These are phyloP conservation scores for Cyprinodon variegatus DNA, from an alignment of 2,113 vertebrate species.

Conservation along the genomic window DNA sequence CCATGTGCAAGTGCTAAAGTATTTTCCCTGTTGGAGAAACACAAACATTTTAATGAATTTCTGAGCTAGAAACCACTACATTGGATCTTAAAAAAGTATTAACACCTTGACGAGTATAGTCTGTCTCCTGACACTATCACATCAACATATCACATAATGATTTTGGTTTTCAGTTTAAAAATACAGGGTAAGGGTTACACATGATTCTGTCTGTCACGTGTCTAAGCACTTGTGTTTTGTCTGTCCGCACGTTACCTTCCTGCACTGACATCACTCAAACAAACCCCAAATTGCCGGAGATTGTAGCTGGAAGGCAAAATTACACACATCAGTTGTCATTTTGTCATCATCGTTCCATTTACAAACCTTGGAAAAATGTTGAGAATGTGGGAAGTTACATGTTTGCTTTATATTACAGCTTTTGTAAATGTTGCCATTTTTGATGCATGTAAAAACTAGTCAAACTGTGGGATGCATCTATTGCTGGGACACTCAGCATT, in stretches of 20 bases:
- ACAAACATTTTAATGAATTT: neutral
- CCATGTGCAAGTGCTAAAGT: neutral
- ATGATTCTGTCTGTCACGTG: constrained; percentile 9
- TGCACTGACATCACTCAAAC: constrained; percentile 29
- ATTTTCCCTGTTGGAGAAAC: no score
- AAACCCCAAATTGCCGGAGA: constrained; percentile 29
- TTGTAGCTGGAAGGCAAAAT: constrained; percentile 40
- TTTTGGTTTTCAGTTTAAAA: neutral
- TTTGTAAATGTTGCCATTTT: neutral
- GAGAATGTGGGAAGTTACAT: constrained; percentile 53
- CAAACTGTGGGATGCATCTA: constrained; percentile 40
- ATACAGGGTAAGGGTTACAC: neutral
- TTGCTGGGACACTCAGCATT: neutral
- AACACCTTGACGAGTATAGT: neutral
- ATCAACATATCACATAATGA: constrained; percentile 3
- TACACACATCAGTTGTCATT: constrained; percentile 48
- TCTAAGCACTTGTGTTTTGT: neutral
- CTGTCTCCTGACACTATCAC: neutral
- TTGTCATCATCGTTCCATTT: constrained; percentile 32
- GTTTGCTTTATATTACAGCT: constrained; percentile 28
- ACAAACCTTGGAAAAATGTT: constrained; percentile 44
- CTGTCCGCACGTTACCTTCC: constrained; percentile 25
- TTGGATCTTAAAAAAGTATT: neutral
- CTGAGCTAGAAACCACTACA: neutral
- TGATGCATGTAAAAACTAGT: constrained; percentile 46